Percentiles rank a stretch among this genome's conserved stretches.
These are phyloP conservation scores for Sogatella furcifera DNA, from an alignment of 1,140 invertebrate species.

Conservation along the genomic window DNA sequence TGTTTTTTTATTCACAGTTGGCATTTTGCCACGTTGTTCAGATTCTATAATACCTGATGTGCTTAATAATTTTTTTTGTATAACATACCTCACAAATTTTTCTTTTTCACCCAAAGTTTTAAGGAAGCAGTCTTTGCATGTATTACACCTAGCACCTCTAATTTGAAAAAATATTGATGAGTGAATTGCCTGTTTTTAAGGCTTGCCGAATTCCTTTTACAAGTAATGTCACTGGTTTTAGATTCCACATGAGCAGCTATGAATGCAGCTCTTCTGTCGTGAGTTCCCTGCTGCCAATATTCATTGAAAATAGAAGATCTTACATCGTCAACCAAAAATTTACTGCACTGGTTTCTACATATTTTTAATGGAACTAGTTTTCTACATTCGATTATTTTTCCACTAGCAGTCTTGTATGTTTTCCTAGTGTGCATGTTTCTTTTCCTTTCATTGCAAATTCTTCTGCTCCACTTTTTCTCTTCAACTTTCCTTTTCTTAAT, in stretches of 20 bases:
- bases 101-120: neutral
- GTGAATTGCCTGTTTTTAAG: neutral
- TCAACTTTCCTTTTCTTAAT: neutral
- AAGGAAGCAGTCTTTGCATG: neutral
- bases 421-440: neutral
- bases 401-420: neutral
- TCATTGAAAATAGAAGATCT: neutral
- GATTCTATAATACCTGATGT: neutral
- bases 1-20: neutral
- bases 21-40: constrained; percentile 2
- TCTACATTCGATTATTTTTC: neutral
- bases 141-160: neutral
- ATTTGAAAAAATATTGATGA: neutral
- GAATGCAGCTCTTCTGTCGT: neutral
- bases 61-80: neutral
- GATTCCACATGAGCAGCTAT: neutral
- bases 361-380: neutral
- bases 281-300: neutral
- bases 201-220: neutral
- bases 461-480: neutral
- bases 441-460: neutral
- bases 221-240: too few relatives aligned
- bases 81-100: neutral
- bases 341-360: too few relatives aligned
- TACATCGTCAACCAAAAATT: too few relatives aligned